Evolutionary conservation across 1,140 invertebrate species (phyloP).

Genomic region (Temnothorax nylanderi): DNA sequence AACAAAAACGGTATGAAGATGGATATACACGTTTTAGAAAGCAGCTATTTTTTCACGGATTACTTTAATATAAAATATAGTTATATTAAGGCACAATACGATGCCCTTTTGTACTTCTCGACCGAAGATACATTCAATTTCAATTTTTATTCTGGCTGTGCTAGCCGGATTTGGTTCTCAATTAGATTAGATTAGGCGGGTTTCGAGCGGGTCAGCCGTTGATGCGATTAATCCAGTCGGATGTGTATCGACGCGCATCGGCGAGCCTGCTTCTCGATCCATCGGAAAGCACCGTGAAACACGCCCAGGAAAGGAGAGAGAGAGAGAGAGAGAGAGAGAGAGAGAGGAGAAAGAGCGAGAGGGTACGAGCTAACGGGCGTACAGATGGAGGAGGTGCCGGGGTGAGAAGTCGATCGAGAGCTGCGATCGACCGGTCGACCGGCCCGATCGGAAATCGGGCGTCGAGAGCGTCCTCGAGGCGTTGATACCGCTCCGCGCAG

Average conservation of each 20-base stretch:
- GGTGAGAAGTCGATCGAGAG: conserved; percentile 62
- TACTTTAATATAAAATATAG: no score
- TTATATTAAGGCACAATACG: not conserved
- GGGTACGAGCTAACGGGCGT: conserved; percentile 3
- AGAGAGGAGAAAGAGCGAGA: not conserved
- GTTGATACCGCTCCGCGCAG: conserved; percentile 54
- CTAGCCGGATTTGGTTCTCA: conserved; percentile 23
- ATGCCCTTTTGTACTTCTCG: not conserved
- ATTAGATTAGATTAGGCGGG: conserved; percentile 57
- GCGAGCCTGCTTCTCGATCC: conserved; percentile 12
- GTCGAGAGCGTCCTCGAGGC: conserved; percentile 65
- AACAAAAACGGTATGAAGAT: not conserved
- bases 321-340: not conserved
- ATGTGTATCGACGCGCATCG: conserved; percentile 66
- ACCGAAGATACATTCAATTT: not conserved
- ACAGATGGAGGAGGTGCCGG: conserved; percentile 54
- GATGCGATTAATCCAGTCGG: conserved; percentile 72
- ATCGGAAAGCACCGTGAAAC: conserved; percentile 42
- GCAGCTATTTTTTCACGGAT: not conserved
- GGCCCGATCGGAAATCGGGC: conserved; percentile 57
- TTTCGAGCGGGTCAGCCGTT: conserved; percentile 50
- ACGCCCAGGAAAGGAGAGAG: conserved; percentile 28
- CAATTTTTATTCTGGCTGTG: not conserved
- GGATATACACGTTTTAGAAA: not conserved
- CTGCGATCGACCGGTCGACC: conserved; percentile 32